phyloP scores from a whole-genome alignment of 1,140 invertebrate species.

The Drosophila bocki region DNA sequence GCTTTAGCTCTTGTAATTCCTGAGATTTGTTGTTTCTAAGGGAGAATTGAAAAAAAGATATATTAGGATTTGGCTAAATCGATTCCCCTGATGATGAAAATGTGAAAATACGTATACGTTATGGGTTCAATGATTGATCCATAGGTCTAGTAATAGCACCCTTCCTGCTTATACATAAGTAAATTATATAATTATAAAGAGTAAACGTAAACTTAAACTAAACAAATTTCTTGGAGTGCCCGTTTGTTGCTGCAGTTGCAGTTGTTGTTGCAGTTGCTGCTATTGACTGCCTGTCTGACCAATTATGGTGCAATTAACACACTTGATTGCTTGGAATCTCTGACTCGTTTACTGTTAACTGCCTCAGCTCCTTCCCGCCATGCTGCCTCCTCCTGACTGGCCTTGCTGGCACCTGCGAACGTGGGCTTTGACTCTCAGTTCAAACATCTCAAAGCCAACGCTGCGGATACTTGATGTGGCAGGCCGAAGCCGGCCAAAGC shows the following conservation, averaged over 20 bases:
- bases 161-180: no score
- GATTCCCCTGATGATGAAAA: not conserved
- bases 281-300: constrained; percentile 72
- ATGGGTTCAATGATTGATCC: no score
- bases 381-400: not conserved
- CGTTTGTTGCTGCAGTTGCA: constrained; percentile 14
- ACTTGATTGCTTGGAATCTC: constrained; percentile 73
- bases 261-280: constrained; percentile 23
- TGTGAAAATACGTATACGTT: not conserved
- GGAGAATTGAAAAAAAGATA: not conserved
- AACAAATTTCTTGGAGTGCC: constrained; percentile 9
- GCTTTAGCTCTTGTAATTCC: not conserved
- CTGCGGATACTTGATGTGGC: constrained; percentile 47
- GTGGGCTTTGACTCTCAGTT: constrained; percentile 21
- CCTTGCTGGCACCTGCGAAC: constrained; percentile 28
- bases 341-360: constrained; percentile 49
- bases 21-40: not conserved
- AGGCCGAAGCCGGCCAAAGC: constrained; percentile 27
- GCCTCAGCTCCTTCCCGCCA: constrained; percentile 15
- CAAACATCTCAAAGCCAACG: constrained; percentile 60
- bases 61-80: not conserved
- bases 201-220: no score
- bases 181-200: no score
- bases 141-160: no score
- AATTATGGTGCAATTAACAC: constrained; percentile 83